These are phyloP conservation scores for Ommatoiulus sabulosus DNA, from an alignment of 2,888 invertebrate species.

Conservation along the genomic window DNA sequence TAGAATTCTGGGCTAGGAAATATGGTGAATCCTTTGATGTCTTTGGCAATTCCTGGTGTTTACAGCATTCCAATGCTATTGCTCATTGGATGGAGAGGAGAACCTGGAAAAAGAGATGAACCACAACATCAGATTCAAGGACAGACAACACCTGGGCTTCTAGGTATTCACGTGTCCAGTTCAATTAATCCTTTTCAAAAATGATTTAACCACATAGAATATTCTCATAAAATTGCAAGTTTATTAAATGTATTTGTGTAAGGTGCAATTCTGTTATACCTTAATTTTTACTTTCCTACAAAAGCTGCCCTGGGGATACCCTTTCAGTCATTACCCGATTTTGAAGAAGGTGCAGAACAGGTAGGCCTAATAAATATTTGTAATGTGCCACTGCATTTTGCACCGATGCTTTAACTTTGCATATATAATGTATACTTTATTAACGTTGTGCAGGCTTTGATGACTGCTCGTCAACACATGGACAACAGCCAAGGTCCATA, in stretches of 20 bases:
- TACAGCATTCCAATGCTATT: conserved; percentile 69
- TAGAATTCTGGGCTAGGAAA: conserved; percentile 70
- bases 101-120: conserved; percentile 69
- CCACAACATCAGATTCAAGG: conserved; percentile 69
- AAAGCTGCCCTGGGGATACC: conserved; percentile 66
- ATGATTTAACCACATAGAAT: no score
- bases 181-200: neutral
- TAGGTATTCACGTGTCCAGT: conserved; percentile 64
- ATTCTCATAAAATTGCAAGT: neutral
- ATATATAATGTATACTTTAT: no score
- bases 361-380: conserved; percentile 61
- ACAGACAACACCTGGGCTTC: conserved; percentile 67
- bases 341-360: conserved; percentile 67
- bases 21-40: conserved; percentile 69
- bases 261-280: neutral
- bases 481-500: conserved; percentile 67
- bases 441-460: conserved; percentile 64
- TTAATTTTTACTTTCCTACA: conserved; percentile 36
- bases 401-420: neutral
- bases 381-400: neutral
- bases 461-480: conserved; percentile 68
- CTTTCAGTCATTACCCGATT: conserved; percentile 67
- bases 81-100: conserved; percentile 69
- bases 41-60: conserved; percentile 68
- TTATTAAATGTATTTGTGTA: neutral